Evolutionary conservation across 2,888 invertebrate species (phyloP).

Genomic region (Rutpela maculata): DNA sequence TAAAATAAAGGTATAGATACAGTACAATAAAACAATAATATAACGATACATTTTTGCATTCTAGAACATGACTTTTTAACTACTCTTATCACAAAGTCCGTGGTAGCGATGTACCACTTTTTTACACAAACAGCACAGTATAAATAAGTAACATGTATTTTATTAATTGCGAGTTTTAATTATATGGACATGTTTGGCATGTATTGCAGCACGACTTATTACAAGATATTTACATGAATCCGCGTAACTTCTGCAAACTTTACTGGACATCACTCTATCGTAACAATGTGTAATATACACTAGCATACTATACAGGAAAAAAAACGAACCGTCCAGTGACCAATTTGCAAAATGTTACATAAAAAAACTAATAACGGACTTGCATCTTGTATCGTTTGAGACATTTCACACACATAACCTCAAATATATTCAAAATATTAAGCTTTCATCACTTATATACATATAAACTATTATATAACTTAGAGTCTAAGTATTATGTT

Average conservation of each 20-base stretch:
- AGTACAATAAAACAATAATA: constrained; percentile 73
- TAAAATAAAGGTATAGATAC: constrained; percentile 73
- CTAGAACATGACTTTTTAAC: constrained; percentile 73
- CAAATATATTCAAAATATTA: constrained; percentile 57
- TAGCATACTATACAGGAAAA: constrained; percentile 52
- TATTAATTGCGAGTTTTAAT: constrained; percentile 71
- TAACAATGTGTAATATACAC: constrained; percentile 60
- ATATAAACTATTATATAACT: constrained; percentile 54
- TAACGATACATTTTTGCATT: constrained; percentile 72
- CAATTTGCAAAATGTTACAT: constrained; percentile 43
- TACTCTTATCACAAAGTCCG: constrained; percentile 74
- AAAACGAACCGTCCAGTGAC: constrained; percentile 39
- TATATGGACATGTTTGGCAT: constrained; percentile 70
- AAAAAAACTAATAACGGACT: constrained; percentile 32
- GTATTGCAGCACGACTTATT: constrained; percentile 68
- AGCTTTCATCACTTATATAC: constrained; percentile 57
- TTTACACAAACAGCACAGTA: constrained; percentile 73
- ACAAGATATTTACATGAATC: constrained; percentile 63
- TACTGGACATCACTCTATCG: constrained; percentile 52
- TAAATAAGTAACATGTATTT: constrained; percentile 74
- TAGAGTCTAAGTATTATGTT: constrained; percentile 49
- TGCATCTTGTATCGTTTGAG: constrained; percentile 55
- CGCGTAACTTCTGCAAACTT: constrained; percentile 51
- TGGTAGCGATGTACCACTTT: constrained; percentile 66
- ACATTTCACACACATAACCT: constrained; percentile 52